phyloP scores from a whole-genome alignment of 2,797 vertebrate species.

The Xenops minutus region DNA sequence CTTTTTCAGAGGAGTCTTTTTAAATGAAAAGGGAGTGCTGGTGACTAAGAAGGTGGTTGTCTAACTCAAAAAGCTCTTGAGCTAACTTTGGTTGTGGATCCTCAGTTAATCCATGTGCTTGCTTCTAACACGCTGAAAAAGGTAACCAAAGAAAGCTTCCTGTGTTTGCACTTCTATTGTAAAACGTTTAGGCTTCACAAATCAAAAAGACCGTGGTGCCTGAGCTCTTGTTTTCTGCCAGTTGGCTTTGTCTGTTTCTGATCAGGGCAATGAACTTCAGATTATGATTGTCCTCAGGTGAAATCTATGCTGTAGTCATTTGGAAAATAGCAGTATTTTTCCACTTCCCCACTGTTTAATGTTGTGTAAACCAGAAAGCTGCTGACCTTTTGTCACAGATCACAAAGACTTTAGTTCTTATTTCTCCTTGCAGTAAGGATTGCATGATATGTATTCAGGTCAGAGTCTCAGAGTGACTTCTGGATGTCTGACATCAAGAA shows the following conservation, averaged over 20 bases:
- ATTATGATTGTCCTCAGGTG: not conserved
- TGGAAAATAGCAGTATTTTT: not conserved
- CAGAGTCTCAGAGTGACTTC: not conserved
- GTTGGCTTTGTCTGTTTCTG: not conserved
- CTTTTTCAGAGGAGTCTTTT: not conserved
- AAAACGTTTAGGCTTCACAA: not conserved
- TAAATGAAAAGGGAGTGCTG: not conserved
- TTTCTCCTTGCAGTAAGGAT: not conserved
- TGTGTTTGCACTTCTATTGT: not conserved
- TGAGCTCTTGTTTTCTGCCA: not conserved
- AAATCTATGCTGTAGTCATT: not conserved
- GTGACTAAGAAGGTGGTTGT: not conserved
- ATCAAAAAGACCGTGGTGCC: not conserved
- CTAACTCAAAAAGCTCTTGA: not conserved
- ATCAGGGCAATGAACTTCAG: not conserved
- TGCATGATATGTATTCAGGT: not conserved
- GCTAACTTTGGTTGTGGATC: not conserved
- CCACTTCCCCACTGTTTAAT: not conserved
- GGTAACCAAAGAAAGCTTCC: not conserved
- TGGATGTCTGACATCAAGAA: not conserved
- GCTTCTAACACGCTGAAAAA: not conserved
- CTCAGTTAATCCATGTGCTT: not conserved
- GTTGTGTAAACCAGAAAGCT: not conserved
- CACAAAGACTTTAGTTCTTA: not conserved
- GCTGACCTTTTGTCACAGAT: slow-evolving; percentile 2